Conservation (phyloP, 2,113 vertebrate genomes). For the Corapipo altera region DNA sequence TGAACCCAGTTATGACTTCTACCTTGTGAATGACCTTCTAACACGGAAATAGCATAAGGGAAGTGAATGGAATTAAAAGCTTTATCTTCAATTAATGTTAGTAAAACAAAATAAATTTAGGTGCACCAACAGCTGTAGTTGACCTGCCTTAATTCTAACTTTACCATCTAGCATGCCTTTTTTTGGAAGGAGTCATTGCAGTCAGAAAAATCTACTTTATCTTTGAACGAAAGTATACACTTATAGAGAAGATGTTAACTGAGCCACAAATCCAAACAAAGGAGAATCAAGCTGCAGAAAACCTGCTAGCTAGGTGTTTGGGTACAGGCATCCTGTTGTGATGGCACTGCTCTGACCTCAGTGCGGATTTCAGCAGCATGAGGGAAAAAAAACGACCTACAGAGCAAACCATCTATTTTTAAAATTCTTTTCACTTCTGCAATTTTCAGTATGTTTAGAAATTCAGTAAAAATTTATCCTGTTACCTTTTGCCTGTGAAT, state of each 20-base stretch:
- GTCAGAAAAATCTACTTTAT: background rate
- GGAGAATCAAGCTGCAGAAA: background rate
- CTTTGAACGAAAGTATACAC: background rate
- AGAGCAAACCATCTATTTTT: accelerated
- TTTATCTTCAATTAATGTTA: background rate
- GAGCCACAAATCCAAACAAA: background rate
- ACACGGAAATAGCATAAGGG: background rate
- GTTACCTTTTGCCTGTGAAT: background rate
- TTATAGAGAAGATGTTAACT: background rate
- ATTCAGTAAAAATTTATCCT: background rate
- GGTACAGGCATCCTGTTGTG: background rate
- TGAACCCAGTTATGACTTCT: background rate
- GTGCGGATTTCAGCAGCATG: background rate
- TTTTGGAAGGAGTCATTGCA: background rate
- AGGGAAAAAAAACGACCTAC: background rate
- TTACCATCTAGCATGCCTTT: background rate
- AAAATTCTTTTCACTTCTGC: background rate
- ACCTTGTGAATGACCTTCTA: conserved; percentile 15
- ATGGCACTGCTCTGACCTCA: background rate
- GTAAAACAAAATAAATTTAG: background rate
- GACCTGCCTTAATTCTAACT: background rate
- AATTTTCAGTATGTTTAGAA: background rate
- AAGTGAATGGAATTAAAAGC: background rate
- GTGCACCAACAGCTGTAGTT: background rate
- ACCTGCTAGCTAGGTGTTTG: background rate